These are phyloP conservation scores for Trachemys scripta DNA, from an alignment of 2,113 vertebrate species.

Conservation along the genomic window DNA sequence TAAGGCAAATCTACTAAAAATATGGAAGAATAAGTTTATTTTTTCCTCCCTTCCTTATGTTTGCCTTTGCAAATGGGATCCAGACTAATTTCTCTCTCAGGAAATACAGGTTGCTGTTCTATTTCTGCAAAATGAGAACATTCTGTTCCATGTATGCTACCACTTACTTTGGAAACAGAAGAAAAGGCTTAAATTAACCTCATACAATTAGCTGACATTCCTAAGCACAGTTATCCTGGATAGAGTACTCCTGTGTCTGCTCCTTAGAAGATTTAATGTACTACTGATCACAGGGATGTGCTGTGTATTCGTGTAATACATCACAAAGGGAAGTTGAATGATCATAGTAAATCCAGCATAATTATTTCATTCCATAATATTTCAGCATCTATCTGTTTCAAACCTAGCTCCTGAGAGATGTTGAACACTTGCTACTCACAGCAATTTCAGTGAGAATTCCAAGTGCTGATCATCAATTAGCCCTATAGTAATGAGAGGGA, in stretches of 20 bases:
- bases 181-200: slow-evolving; percentile 55
- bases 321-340: background rate
- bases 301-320: background rate
- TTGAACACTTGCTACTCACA: background rate
- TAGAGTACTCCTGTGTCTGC: background rate
- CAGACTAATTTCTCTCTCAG: slow-evolving; percentile 48
- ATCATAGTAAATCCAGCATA: slow-evolving; percentile 18
- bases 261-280: slow-evolving; percentile 10
- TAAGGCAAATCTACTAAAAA: background rate
- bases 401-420: background rate
- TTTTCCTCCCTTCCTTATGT: background rate
- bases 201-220: slow-evolving; percentile 49
- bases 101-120: slow-evolving; percentile 57
- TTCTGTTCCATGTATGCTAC: slow-evolving; percentile 34
- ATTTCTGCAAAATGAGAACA: slow-evolving; percentile 63
- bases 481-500: background rate
- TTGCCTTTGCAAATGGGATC: slow-evolving; percentile 46
- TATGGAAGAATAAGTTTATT: background rate
- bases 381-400: background rate
- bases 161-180: slow-evolving; percentile 52
- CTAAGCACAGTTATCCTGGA: slow-evolving; percentile 41
- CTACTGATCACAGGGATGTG: background rate
- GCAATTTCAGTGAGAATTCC: background rate
- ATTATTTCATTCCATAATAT: background rate
- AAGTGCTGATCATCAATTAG: background rate